Percentiles rank a stretch among this genome's conserved stretches.
Conservation (phyloP, 2,888 invertebrate species). For the Xanthia icteritia region DNA sequence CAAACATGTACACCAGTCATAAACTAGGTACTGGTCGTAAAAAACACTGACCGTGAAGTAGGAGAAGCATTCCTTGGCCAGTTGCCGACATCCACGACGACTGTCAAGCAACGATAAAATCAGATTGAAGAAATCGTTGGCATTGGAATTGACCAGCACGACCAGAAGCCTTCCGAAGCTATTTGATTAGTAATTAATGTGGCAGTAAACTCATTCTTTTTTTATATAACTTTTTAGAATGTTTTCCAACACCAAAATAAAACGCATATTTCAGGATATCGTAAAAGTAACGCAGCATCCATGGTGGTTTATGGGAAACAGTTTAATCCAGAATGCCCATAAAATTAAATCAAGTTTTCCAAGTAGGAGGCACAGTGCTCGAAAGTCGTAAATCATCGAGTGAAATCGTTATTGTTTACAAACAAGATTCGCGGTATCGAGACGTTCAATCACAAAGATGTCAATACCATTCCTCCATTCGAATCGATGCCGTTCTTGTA, state of each 20-base stretch:
- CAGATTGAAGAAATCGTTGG: constrained; percentile 73
- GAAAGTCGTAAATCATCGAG: constrained; percentile 52
- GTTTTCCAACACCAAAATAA: constrained; percentile 42
- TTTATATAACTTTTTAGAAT: constrained; percentile 24
- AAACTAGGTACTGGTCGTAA: constrained; percentile 68
- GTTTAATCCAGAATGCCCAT: constrained; percentile 53
- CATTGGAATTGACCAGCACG: constrained; percentile 69
- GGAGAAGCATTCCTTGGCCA: constrained; percentile 72
- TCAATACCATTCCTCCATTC: constrained; percentile 68
- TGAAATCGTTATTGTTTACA: constrained; percentile 58
- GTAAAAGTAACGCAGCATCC: constrained; percentile 48
- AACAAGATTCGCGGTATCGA: constrained; percentile 59
- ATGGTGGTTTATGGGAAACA: constrained; percentile 46
- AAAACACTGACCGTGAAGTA: constrained; percentile 66
- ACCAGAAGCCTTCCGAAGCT: constrained; percentile 59
- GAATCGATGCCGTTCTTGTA: constrained; percentile 68
- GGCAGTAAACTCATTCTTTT: constrained; percentile 49
- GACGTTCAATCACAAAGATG: constrained; percentile 74
- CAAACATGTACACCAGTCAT: constrained; percentile 57
- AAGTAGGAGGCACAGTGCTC: constrained; percentile 8
- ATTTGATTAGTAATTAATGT: constrained; percentile 62
- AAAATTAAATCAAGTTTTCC: constrained; percentile 56
- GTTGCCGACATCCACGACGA: constrained; percentile 67
- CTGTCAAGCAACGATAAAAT: constrained; percentile 80
- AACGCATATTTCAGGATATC: constrained; percentile 49